Evolutionary conservation across 2,888 invertebrate genomes (phyloP).

Genomic region (Agrilus cyanescens): DNA sequence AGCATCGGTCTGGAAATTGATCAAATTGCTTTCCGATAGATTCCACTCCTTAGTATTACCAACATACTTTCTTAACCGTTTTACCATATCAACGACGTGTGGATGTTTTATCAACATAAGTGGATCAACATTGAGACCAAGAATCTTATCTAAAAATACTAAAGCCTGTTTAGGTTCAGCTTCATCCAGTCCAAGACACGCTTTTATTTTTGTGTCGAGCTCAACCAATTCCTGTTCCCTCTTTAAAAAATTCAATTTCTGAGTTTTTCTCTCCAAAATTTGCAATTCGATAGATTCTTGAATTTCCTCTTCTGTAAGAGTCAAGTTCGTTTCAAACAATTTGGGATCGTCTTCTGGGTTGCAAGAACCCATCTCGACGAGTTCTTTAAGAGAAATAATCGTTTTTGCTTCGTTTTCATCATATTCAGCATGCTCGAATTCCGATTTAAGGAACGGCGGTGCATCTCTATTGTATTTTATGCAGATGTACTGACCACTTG

Average conservation of each 20-base stretch:
- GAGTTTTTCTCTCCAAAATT: slow-evolving; percentile 44
- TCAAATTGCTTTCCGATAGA: slow-evolving; percentile 45
- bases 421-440: slow-evolving; percentile 49
- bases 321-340: slow-evolving; percentile 46
- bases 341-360: slow-evolving; percentile 14
- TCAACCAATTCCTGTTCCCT: slow-evolving; percentile 54
- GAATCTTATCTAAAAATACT: slow-evolving; percentile 48
- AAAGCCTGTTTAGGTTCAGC: slow-evolving; percentile 65
- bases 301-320: slow-evolving; percentile 48
- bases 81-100: slow-evolving; percentile 64
- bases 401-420: slow-evolving; percentile 51
- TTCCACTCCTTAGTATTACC: slow-evolving; percentile 71
- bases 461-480: slow-evolving; percentile 51
- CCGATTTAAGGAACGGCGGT: slow-evolving; percentile 47
- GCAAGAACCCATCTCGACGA: slow-evolving; percentile 21
- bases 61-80: slow-evolving; percentile 61
- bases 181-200: slow-evolving; percentile 50
- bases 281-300: slow-evolving; percentile 39
- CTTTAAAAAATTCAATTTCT: slow-evolving; percentile 47
- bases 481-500: slow-evolving; percentile 51
- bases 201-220: slow-evolving; percentile 54
- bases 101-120: slow-evolving; percentile 75
- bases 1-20: slow-evolving; percentile 54
- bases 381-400: slow-evolving; percentile 48
- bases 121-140: slow-evolving; percentile 49